Base-by-base conservation (phyloP, 1,140 invertebrate genomes). In the Homalodisca vitripennis region DNA sequence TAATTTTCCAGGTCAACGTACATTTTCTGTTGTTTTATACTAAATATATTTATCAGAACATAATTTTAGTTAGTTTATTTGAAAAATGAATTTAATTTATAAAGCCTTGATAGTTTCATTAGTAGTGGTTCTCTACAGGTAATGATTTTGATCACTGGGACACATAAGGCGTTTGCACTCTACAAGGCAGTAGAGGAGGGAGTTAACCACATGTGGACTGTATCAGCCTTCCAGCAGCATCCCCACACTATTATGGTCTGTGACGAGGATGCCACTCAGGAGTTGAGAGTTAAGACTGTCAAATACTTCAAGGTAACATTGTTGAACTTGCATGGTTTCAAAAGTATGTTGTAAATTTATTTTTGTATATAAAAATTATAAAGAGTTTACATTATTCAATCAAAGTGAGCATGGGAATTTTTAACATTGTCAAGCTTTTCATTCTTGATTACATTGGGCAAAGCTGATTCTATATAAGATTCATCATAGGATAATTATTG, bases 131-230 rank as follows among this genome's bases (percentile, higher is more conserved):
- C n/a, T n/a, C n/a, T 77, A 13, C 70, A 93, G 91, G 94, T 98
- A 12, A 95, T 99, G 93, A 95, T 99, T 73, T 81, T 99, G 12
- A 98, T 99, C 31, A 99, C 96, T 24, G 98, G 98, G n/a, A 89
- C 90, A 30, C 93, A 98, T 79, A 99, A 99, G 82, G 89, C 98
- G 2, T 93, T 97, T 78, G 98, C 98, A 57, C 85, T 99, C 47
- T 94, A 98, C 79, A 95, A 95, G 81, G 97, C 97, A 1, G 93
- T 99, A 72, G 97, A 98, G 81, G 93, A 97, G 80, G 98, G 98
- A 51, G 87, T 99, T 2, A 98, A 95, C 83, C 98, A 99, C 82
- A 99, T 99, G 98, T 99, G 98, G 96, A 99, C 98, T 0, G 96
- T 99, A 26, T 98, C 95, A 24, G 97, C 97, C 30, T 98, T 99